Percentiles rank a stretch among this genome's conserved stretches.
Evolutionary conservation across 2,797 vertebrate genomes (phyloP).

Genomic region (Rachycentron canadum): DNA sequence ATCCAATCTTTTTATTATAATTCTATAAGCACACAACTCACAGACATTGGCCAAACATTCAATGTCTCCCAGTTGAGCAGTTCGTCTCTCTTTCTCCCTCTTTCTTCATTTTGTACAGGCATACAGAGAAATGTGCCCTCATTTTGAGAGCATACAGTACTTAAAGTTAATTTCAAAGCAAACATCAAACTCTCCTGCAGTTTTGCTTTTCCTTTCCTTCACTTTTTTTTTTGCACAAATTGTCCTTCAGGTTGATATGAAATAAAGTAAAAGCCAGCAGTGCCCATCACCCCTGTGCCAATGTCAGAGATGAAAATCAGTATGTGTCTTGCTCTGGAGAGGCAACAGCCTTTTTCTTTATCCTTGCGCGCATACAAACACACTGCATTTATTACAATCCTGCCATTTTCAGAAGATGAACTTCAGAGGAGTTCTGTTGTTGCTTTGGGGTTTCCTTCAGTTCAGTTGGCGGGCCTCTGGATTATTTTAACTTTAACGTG

Average conservation of each 20-base stretch:
- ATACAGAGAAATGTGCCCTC: conserved; percentile 10
- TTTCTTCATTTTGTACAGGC: conserved; percentile 34
- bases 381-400: conserved; percentile 48
- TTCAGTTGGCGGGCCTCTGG: conserved; percentile 33
- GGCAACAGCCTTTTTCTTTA: conserved; percentile 2
- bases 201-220: conserved; percentile 30
- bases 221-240: conserved; percentile 1
- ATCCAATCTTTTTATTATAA: conserved; percentile 51
- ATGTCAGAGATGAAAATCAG: conserved; percentile 41
- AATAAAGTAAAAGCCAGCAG: conserved; percentile 48
- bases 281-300: conserved; percentile 36
- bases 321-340: neutral
- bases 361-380: conserved; percentile 24
- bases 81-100: conserved; percentile 28
- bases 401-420: conserved; percentile 54
- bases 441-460: conserved; percentile 68
- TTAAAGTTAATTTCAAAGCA: conserved; percentile 55
- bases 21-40: conserved; percentile 55
- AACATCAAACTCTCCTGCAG: conserved; percentile 57
- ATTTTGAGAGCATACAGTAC: conserved; percentile 34
- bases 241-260: conserved; percentile 50
- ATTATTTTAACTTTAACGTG: conserved; percentile 69
- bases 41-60: conserved; percentile 34
- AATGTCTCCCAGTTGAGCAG: conserved; percentile 30
- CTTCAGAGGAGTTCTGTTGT: conserved; percentile 57